Percentiles rank a stretch among this genome's conserved stretches.
Conservation (phyloP, 2,888 invertebrate species). For the Agonum fuliginosum region DNA sequence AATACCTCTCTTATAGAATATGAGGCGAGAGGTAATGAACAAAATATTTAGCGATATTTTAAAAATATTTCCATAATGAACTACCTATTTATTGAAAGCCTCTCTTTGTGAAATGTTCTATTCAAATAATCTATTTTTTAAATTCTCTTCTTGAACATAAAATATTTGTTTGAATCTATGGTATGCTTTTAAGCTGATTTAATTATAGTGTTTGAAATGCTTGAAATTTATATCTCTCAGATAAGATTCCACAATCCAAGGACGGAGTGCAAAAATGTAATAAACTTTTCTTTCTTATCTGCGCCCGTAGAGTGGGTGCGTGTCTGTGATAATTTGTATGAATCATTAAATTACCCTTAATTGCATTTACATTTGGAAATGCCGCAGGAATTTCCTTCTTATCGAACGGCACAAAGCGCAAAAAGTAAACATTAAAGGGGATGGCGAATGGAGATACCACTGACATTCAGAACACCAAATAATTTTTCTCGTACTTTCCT, state of each 20-base stretch:
- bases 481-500: too few species aligned
- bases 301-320: background rate
- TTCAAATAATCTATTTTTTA: too few species aligned
- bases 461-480: background rate
- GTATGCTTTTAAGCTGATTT: background rate
- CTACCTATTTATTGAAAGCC: too few species aligned
- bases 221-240: constrained; percentile 5
- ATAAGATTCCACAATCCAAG: constrained; percentile 18
- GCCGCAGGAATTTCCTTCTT: background rate
- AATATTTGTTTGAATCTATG: background rate
- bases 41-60: too few species aligned
- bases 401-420: background rate
- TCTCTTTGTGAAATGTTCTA: too few species aligned
- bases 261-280: constrained; percentile 1
- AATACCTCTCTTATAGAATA: too few species aligned
- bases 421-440: constrained; percentile 38
- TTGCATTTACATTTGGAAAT: constrained; percentile 50
- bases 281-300: constrained; percentile 6
- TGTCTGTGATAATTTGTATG: constrained; percentile 35
- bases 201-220: background rate
- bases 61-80: too few species aligned
- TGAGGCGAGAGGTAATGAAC: too few species aligned
- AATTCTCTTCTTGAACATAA: too few species aligned
- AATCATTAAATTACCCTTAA: constrained; percentile 47
- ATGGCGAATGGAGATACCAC: background rate